Base-by-base conservation (phyloP, 2,113 vertebrate genomes). In the Beaufortia kweichowensis region DNA sequence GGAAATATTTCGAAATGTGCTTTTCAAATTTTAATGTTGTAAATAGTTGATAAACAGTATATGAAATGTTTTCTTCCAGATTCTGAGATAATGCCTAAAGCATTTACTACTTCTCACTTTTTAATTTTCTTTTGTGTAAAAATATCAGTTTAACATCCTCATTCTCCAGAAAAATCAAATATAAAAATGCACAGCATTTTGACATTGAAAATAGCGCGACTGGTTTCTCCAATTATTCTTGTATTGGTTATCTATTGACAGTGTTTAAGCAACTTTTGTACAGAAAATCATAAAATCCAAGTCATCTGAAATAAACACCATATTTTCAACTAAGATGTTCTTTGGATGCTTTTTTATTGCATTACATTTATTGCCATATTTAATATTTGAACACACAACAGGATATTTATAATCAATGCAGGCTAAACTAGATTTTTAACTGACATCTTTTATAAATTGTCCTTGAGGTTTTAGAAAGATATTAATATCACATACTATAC, bases 11-110 rank as follows among this genome's bases (percentile, higher is more conserved):
- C 12, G 28, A 70, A 4, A 23, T 39, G 66, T 29, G 55, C 60
- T 33, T 72, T 77, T 74, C 28, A 39, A 50, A 80, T 57, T 71
- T 66, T 78, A 71, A 76, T 71, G 60, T 33, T 19, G 53, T n/a
- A n/a, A 50, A 62, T 8, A 2, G 59, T 48, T 61, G 60, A 53
- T 59, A 70, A 77, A 68, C 23, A 33, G 46, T 66, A 64, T 74
- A 67, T 19, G 24, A 67, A 12, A 63, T 48, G 61, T 60, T 17
- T 57, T 33, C 70, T 67, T 67, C 11, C 35, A 29, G 29, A 78
- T 24, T 56, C 35, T 21, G 62, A 68, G 28, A 68, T 70, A 55
- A 78, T 59, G 67, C 75, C 35, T 63, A 23, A 28, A 76, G 60
- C n/a, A 5, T 23, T 24, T 21, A 8, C 4, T 39, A 4, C 31